phyloP scores from a whole-genome alignment of 2,113 vertebrate genomes.

The Leuciscus idus region DNA sequence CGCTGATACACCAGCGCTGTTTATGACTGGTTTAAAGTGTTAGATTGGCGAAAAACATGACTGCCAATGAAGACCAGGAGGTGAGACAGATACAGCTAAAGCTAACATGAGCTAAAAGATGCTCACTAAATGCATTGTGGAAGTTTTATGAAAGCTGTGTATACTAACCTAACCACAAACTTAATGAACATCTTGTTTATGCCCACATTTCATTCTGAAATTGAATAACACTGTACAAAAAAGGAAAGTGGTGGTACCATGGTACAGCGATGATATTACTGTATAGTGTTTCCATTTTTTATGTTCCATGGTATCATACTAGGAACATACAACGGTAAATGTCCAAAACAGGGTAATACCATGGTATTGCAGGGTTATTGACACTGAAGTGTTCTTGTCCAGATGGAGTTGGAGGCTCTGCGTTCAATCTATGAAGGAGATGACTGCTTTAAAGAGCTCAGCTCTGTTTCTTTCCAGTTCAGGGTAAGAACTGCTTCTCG shows the following conservation, averaged over 20 bases:
- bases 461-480: slow-evolving; percentile 90
- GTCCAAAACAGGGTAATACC: neutral
- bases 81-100: slow-evolving; percentile 66
- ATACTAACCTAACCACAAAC: neutral
- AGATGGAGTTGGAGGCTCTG: slow-evolving; percentile 98
- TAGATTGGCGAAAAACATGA: slow-evolving; percentile 72
- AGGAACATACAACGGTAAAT: neutral
- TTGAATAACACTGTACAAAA: neutral
- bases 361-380: neutral
- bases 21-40: slow-evolving; percentile 24
- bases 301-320: neutral
- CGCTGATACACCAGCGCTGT: neutral
- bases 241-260: neutral
- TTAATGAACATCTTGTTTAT: neutral
- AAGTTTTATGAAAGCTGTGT: neutral
- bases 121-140: neutral
- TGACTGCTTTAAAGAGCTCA: slow-evolving; percentile 90
- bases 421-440: slow-evolving; percentile 98
- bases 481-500: slow-evolving; percentile 77
- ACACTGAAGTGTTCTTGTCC: slow-evolving; percentile 5
- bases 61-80: slow-evolving; percentile 94
- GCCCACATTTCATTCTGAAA: neutral
- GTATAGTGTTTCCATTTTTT: neutral
- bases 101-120: slow-evolving; percentile 47
- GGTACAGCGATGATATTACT: neutral